phyloP scores from a whole-genome alignment of 23 tunicate species.

The Oikopleura vanhoeffeni region DNA sequence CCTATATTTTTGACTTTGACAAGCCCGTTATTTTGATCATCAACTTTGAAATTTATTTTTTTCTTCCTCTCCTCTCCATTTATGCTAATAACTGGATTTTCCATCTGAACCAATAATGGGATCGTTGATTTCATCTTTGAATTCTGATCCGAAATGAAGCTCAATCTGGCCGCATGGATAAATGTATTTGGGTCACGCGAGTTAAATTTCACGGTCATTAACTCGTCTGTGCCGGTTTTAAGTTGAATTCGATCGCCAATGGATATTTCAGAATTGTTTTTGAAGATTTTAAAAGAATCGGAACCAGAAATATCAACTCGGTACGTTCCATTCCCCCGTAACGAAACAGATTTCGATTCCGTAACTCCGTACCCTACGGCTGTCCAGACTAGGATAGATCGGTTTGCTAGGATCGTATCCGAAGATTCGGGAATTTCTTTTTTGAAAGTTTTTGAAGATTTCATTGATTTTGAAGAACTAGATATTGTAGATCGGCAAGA shows the following conservation, averaged over 20 bases:
- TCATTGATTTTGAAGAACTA: background rate
- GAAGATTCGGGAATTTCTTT: background rate
- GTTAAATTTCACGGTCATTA: background rate
- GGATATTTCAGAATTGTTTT: background rate
- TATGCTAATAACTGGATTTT: background rate
- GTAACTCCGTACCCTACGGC: background rate
- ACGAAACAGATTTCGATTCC: background rate
- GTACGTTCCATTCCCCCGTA: background rate
- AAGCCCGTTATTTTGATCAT: no score
- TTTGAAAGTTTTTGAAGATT: background rate
- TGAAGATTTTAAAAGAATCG: background rate
- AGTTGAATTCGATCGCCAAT: background rate
- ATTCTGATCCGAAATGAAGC: background rate
- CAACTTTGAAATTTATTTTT: no score
- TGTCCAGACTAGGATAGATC: background rate
- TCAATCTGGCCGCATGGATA: no score
- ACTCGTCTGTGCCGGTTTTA: background rate
- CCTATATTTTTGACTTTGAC: no score
- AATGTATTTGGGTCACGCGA: no score
- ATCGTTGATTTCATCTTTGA: background rate
- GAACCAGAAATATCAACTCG: background rate
- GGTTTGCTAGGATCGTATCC: background rate
- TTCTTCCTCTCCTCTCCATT: no score
- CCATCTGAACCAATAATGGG: background rate
- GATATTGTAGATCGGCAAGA: background rate